Base-by-base conservation (phyloP, 2,797 vertebrate species). In the Smutsia temminckii region DNA sequence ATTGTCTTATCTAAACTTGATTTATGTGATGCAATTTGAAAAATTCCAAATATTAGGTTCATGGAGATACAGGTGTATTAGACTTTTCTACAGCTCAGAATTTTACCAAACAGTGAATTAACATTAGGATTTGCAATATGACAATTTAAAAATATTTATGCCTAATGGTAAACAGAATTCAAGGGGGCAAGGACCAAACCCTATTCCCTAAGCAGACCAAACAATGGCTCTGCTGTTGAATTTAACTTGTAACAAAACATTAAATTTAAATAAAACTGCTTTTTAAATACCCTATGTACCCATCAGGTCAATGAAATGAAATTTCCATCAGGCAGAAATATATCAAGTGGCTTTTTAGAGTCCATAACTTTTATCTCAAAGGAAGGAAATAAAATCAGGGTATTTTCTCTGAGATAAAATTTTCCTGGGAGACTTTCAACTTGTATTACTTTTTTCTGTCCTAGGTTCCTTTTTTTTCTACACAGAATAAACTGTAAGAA, bases 291-390 rank as follows among this genome's bases (percentile, higher is more conserved):
- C 10, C 27, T 40, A n/a, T 6, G 51, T 75, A 46, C 77, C 37
- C 21, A 49, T 95, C 40, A 85, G n/a, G 42, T 29, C 10, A 87
- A 27, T 72, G 42, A 88, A 90, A 81, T 85, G 34, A 23, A 89
- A 37, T 94, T 94, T 71, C 79, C 7, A 66, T 57, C 84, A 81
- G 74, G 78, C 4, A 88, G 49, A 71, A 91, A 55, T 84, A 91
- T 81, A 51, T 59, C 20, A 80, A 95, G 55, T 89, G 14, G 3
- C 57, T 95, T 77, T 91, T 61, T 53, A 59, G n/a, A 86, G 66
- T 92, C 93, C 78, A 85, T 57, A 79, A 84, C 37, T 84, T 91
- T 80, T 77, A 71, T 57, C 29, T 96, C 57, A 93, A 96, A 86
- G 64, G 81, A 94, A 95, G 34, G 40, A 79, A 94, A 61, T 71